Base-by-base conservation (phyloP, 2,113 vertebrate genomes). In the Grammomys dolichurus region DNA sequence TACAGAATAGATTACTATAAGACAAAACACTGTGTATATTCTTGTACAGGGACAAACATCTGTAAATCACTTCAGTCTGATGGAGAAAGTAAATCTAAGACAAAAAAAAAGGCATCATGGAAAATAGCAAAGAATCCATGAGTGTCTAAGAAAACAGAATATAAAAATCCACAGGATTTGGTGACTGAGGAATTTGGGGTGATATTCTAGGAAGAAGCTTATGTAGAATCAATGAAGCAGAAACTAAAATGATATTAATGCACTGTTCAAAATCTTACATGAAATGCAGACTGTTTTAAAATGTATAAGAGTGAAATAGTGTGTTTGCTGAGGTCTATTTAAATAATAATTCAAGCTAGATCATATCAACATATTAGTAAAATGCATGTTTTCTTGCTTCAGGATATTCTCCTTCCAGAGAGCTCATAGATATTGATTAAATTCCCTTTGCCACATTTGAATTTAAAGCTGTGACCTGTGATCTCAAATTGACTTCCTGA, bases 401-500 rank as follows among this genome's bases (percentile, higher is more conserved):
- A 72, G 85, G 6, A 46, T 51, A 40, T 88, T 80, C 56, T 4
- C 80, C 26, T 70, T 60, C 36, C 10, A 86, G 13, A 76, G 36
- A 84, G 78, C 22, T 88, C 43, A 60, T 2, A 77, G 82, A 70
- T 96, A 97, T 94, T 77, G 73, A 80, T 97, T 90, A 88, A 90
- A 96, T 94, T 97, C 94, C 97, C 94, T 73, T 24, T 93, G 96
- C 81, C 67, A 80, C 95, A 76, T 90, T 97, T 97, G 90, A 98
- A 98, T 98, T 98, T 96, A 98, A 95, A 97, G 87, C 67, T 82
- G 63, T 98, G 98, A 98, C 97, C 97, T 98, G 48, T 98, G 97
- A 96, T 97, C 97, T 98, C 97, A 95, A 94, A 98, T 98, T 98
- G 98, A 98, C 94, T 98, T 98, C 96, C 98, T 98, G 98, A 98